A percentile compares a stretch with the other conserved stretches of the same genome.
These are phyloP conservation scores for Bucco capensis DNA, from an alignment of 2,113 vertebrate genomes.

Conservation along the genomic window DNA sequence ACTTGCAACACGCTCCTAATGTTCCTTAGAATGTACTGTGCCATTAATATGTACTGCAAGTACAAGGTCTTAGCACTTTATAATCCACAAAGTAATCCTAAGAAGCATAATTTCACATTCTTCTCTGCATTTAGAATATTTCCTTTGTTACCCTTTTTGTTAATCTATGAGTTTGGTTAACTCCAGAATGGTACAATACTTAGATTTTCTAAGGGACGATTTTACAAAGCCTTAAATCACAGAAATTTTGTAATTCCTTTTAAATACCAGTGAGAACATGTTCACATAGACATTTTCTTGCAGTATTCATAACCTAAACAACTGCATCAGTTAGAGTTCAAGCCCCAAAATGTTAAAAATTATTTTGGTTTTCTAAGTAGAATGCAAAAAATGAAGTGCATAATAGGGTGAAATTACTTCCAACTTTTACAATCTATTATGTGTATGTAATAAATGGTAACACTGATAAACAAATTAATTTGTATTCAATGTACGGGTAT, in stretches of 20 bases:
- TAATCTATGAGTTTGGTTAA: not conserved
- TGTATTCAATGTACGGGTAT: not conserved
- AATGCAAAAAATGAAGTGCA: conserved; percentile 27
- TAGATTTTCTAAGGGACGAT: not conserved
- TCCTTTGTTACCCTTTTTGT: not conserved
- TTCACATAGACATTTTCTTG: not conserved
- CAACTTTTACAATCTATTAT: not conserved
- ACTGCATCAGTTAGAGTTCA: not conserved
- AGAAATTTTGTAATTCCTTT: not conserved
- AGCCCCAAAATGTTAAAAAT: not conserved
- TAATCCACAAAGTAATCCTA: conserved; percentile 1
- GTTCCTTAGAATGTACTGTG: conserved; percentile 20
- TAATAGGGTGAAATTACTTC: conserved; percentile 20
- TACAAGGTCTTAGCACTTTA: conserved; percentile 2
- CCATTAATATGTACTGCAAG: not conserved
- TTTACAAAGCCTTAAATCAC: not conserved
- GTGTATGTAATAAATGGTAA: not conserved
- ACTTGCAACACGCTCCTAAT: not conserved
- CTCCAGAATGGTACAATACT: not conserved
- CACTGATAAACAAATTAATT: not conserved
- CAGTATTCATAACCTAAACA: not conserved
- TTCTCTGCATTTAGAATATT: not conserved
- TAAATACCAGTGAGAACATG: not conserved
- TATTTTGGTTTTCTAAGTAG: not conserved
- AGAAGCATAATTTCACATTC: not conserved